Conservation (phyloP, 2,797 vertebrate genomes). For the Notoglanidium macrostoma region DNA sequence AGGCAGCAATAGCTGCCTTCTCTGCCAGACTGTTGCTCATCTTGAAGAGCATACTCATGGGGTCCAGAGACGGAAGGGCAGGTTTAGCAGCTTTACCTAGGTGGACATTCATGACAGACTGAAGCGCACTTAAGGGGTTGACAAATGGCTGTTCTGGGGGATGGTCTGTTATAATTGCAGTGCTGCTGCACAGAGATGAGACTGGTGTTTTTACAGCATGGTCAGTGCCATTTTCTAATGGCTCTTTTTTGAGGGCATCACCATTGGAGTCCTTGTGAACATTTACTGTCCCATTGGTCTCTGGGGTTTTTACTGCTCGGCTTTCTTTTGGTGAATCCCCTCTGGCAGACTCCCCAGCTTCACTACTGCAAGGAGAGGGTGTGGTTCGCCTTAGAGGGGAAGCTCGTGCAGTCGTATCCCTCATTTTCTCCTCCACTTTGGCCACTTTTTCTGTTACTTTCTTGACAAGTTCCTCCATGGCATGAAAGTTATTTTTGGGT, state of each 20-base stretch:
- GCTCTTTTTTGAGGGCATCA: conserved; percentile 79
- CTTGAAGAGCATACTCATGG: conserved; percentile 99
- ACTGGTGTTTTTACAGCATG: conserved; percentile 74
- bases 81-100: conserved; percentile 97
- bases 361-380: conserved; percentile 90
- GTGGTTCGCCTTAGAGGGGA: conserved; percentile 86
- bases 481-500: conserved; percentile 95
- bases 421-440: conserved; percentile 95
- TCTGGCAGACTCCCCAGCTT: conserved; percentile 82
- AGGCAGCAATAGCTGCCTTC: conserved; percentile 91
- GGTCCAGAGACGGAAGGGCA: conserved; percentile 91
- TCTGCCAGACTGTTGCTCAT: conserved; percentile 99
- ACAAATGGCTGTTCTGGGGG: conserved; percentile 97
- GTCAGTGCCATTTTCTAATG: conserved; percentile 87
- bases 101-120: conserved; percentile 98
- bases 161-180: conserved; percentile 97
- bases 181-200: conserved; percentile 85
- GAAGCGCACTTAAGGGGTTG: conserved; percentile 95
- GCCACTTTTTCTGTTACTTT: conserved; percentile 97
- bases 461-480: conserved; percentile 97
- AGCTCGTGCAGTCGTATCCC: conserved; percentile 82
- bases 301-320: conserved; percentile 81
- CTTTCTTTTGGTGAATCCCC: conserved; percentile 82
- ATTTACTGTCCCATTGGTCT: conserved; percentile 71
- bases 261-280: conserved; percentile 81